phyloP scores from a whole-genome alignment of 30 jellyfish, hydroid and myxozoan species.

The Morbakka virulenta region DNA sequence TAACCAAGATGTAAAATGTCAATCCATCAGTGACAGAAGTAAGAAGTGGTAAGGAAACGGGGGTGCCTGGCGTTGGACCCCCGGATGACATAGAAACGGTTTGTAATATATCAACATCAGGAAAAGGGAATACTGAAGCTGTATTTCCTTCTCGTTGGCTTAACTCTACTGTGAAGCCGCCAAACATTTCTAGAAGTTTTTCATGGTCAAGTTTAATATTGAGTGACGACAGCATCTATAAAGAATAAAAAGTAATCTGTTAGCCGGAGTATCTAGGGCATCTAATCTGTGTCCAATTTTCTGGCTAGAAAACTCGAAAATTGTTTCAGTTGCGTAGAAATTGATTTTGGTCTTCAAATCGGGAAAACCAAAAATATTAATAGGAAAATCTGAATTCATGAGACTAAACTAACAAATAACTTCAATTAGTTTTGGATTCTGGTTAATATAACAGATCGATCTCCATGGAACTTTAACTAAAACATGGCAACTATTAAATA shows the following conservation, averaged over 20 bases:
- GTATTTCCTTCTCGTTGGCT: constrained; percentile 5
- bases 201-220: constrained; percentile 58
- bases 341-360: no score
- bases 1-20: constrained; percentile 52
- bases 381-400: no score
- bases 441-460: no score
- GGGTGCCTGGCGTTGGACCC: constrained; percentile 51
- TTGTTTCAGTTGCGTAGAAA: no score
- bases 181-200: constrained; percentile 47
- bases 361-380: no score
- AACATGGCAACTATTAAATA: no score
- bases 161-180: constrained; percentile 19
- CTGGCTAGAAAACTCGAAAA: no score
- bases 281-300: no score
- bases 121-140: constrained; percentile 75
- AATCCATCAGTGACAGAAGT: constrained; percentile 39
- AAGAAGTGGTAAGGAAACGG: constrained; percentile 39
- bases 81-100: constrained; percentile 50
- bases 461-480: no score
- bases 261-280: no score
- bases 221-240: constrained; percentile 75
- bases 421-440: no score
- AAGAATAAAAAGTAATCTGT: neutral
- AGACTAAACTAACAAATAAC: no score
- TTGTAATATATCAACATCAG: constrained; percentile 51